Evolutionary conservation across 2,797 vertebrate genomes (phyloP).

Genomic region (Gymnodraco acuticeps): DNA sequence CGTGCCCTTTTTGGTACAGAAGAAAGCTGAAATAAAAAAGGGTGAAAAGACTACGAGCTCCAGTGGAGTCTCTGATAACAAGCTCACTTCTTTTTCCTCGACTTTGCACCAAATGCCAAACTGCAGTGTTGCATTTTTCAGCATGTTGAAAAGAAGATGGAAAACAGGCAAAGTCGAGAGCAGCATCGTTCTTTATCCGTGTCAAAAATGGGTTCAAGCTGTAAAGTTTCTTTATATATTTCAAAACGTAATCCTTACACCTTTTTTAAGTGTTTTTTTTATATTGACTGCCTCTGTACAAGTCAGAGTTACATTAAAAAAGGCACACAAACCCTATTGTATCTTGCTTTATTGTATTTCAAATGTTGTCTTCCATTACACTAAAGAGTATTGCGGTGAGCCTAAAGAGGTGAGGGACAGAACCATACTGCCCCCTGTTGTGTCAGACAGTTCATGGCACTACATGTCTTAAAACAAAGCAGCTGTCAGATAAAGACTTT

Average conservation of each 20-base stretch:
- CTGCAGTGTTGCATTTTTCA: conserved; percentile 34
- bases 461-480: background rate
- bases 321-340: conserved; percentile 2
- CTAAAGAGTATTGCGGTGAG: background rate
- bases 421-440: conserved; percentile 83
- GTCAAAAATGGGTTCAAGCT: background rate
- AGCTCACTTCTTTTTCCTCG: background rate
- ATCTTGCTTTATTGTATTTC: conserved; percentile 11
- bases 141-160: conserved; percentile 16
- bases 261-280: background rate
- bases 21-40: conserved; percentile 1
- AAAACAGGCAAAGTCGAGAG: conserved; percentile 3
- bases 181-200: conserved; percentile 1
- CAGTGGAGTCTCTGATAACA: conserved; percentile 9
- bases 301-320: background rate
- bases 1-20: background rate
- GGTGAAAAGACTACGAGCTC: background rate
- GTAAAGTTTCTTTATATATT: conserved; percentile 8
- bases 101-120: conserved; percentile 14
- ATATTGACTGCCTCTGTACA: conserved; percentile 5
- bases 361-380: conserved; percentile 15
- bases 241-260: background rate
- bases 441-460: conserved; percentile 53
- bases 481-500: background rate
- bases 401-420: conserved; percentile 49